A percentile compares a stretch with the other conserved stretches of the same genome.
phyloP scores from a whole-genome alignment of 2,113 vertebrate genomes.

The Vicugna pacos region DNA sequence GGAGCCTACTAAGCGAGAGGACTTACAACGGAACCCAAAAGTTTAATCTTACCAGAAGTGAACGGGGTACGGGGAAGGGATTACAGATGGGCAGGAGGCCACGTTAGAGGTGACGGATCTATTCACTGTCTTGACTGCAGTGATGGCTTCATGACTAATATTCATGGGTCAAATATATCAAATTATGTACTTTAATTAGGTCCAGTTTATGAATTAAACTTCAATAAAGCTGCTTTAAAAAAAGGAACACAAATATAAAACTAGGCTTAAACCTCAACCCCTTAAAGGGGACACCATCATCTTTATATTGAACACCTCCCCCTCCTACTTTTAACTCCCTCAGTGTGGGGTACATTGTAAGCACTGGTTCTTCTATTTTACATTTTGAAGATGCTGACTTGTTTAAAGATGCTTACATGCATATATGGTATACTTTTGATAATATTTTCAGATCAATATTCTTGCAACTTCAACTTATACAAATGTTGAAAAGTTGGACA shows the following conservation, averaged over 20 bases:
- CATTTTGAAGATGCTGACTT: not conserved
- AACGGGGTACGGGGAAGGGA: not conserved
- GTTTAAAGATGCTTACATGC: too few relatives aligned
- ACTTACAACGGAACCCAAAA: not conserved
- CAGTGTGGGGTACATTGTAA: fast-evolving
- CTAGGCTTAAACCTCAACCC: not conserved
- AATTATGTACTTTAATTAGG: not conserved
- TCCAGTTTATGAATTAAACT: not conserved
- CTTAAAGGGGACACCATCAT: not conserved
- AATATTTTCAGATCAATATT: not conserved
- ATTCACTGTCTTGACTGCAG: not conserved
- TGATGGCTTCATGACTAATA: not conserved
- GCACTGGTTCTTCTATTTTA: not conserved
- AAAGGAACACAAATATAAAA: not conserved
- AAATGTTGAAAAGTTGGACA: not conserved
- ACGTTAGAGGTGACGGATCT: not conserved
- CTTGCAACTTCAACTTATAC: not conserved
- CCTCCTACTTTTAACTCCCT: not conserved
- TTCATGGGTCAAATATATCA: not conserved
- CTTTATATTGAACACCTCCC: not conserved
- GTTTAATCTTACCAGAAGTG: not conserved
- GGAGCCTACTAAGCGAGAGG: not conserved
- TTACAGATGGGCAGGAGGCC: not conserved
- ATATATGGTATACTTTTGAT: not conserved
- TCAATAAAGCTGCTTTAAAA: not conserved